Conservation (phyloP, 1,140 invertebrate genomes). For the Drosophila kurseongensis region DNA sequence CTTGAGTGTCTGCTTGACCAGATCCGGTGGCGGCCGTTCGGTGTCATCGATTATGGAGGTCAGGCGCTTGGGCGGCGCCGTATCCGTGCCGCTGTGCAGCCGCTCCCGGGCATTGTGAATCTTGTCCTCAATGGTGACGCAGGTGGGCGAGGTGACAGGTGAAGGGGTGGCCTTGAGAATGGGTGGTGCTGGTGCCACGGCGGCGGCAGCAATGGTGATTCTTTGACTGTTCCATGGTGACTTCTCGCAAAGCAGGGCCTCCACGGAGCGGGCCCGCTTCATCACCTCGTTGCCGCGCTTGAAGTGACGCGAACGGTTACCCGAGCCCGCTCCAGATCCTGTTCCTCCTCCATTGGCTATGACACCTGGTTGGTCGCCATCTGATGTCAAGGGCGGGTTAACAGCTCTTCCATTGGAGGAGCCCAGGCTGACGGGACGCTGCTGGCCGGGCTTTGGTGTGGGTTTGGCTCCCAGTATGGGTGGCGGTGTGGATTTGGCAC, state of each 20-base stretch:
- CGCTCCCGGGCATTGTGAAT: constrained; percentile 76
- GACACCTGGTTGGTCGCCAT: constrained; percentile 2
- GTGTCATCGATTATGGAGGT: constrained; percentile 90
- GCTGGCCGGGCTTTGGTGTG: constrained; percentile 42
- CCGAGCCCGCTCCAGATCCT: constrained; percentile 19
- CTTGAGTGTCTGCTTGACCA: constrained; percentile 92
- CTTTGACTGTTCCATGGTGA: constrained; percentile 72
- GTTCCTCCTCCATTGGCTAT: constrained; percentile 15
- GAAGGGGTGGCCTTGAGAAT: constrained; percentile 13
- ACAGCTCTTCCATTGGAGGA: constrained; percentile 24
- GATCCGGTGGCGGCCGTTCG: constrained; percentile 93
- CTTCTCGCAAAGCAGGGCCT: constrained; percentile 89
- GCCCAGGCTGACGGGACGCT: constrained; percentile 44
- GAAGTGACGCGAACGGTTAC: constrained; percentile 71
- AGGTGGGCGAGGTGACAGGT: constrained; percentile 39
- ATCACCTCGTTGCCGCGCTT: constrained; percentile 85
- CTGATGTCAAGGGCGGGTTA: background rate
- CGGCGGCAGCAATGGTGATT: constrained; percentile 13
- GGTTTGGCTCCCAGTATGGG: constrained; percentile 64
- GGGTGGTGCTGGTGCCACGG: constrained; percentile 44
- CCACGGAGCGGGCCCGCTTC: constrained; percentile 93
- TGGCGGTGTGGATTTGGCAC: constrained; percentile 42
- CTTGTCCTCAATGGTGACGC: constrained; percentile 84
- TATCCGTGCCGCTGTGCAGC: constrained; percentile 74
- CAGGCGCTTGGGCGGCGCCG: constrained; percentile 87